Percentiles rank a stretch among this genome's conserved stretches.
Evolutionary conservation across 2,113 vertebrate genomes (phyloP).

Genomic region (Orycteropus afer): DNA sequence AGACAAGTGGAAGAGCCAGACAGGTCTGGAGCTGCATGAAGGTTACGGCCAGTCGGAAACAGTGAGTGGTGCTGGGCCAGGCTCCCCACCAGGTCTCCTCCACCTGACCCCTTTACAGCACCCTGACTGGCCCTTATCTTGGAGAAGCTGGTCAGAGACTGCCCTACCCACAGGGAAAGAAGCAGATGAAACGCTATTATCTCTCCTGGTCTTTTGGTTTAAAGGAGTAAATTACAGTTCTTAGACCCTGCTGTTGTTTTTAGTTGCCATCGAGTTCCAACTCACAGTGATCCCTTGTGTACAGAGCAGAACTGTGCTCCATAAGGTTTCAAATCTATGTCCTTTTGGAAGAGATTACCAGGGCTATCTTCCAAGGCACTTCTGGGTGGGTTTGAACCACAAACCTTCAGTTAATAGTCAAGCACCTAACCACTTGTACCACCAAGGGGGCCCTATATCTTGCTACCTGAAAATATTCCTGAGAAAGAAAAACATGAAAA

Average conservation of each 20-base stretch:
- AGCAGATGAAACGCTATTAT: not conserved
- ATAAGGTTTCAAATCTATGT: not conserved
- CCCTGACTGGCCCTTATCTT: not conserved
- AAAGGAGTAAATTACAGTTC: not conserved
- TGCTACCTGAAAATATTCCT: not conserved
- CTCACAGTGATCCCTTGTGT: not conserved
- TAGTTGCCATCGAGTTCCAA: not conserved
- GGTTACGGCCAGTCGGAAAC: constrained; percentile 92
- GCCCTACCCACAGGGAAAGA: not conserved
- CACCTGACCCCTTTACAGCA: not conserved
- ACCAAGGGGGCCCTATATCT: not conserved
- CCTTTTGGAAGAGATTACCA: not conserved
- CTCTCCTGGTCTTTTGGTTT: not conserved
- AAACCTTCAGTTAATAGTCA: not conserved
- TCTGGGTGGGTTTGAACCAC: not conserved
- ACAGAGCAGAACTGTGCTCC: not conserved
- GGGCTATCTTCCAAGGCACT: not conserved
- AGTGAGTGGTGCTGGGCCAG: constrained; percentile 73
- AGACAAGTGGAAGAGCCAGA: constrained; percentile 86
- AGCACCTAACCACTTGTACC: not conserved
- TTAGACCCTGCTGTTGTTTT: not conserved
- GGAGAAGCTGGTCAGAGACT: not conserved
- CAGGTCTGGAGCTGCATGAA: constrained; percentile 90
- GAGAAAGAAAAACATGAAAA: not conserved
- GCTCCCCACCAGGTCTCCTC: not conserved